Conservation (phyloP, 2,797 vertebrate species). For the Myotis myotis region DNA sequence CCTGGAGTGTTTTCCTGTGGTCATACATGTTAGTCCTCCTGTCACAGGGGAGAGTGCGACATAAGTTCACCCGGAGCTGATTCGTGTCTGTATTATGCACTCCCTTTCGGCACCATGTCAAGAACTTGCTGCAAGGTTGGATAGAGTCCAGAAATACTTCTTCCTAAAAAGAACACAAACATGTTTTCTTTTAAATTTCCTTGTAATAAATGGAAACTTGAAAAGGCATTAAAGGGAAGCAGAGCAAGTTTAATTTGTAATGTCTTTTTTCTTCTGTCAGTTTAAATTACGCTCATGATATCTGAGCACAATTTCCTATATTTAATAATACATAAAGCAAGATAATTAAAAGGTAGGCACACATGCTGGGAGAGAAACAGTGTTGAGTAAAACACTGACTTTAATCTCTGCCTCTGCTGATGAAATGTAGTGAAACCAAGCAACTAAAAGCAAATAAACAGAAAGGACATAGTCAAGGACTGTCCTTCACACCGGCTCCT, state of each 20-base stretch:
- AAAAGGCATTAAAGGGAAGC: conserved; percentile 61
- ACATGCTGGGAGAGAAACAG: conserved; percentile 70
- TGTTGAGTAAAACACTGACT: conserved; percentile 46
- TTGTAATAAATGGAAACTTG: conserved; percentile 57
- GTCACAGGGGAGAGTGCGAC: not conserved
- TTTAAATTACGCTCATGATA: conserved; percentile 75
- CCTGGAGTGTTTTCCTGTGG: not conserved
- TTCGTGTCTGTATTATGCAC: not conserved
- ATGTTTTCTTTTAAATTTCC: conserved; percentile 53
- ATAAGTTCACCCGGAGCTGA: not conserved
- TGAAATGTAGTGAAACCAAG: conserved; percentile 54
- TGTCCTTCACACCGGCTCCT: not conserved
- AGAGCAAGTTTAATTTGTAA: conserved; percentile 62
- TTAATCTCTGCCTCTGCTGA: conserved; percentile 63
- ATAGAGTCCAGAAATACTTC: conserved; percentile 36
- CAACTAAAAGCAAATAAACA: conserved; percentile 50
- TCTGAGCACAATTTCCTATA: conserved; percentile 76
- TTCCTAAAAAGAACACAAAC: conserved; percentile 41
- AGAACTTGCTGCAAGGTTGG: conserved; percentile 38
- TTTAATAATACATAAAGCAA: conserved; percentile 80
- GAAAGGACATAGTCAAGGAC: conserved; percentile 25
- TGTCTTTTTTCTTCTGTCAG: conserved; percentile 70
- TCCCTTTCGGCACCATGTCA: not conserved
- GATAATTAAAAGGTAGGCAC: conserved; percentile 78
- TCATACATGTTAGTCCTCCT: not conserved